Conservation (phyloP, 2,113 vertebrate species). For the Chloropsis hardwickii region DNA sequence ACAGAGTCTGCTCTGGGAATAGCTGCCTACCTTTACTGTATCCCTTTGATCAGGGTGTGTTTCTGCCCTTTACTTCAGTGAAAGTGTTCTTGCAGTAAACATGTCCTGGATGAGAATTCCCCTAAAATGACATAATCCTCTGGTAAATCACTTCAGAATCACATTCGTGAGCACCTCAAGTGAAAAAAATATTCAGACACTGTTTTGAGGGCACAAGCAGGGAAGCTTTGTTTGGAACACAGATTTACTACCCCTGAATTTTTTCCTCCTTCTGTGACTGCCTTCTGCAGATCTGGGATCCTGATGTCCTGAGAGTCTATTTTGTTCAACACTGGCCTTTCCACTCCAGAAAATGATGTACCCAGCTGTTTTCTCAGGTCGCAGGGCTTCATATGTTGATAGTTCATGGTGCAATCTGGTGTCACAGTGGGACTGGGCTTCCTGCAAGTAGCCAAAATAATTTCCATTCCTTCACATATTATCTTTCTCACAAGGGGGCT, state of each 20-base stretch:
- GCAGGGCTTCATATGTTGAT: neutral
- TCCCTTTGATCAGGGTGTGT: neutral
- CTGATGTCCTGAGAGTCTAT: fast-evolving
- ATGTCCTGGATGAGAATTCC: neutral
- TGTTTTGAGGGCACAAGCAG: neutral
- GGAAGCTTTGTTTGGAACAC: neutral
- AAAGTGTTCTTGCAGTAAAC: neutral
- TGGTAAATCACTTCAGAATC: neutral
- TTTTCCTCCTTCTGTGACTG: neutral
- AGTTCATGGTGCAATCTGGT: neutral
- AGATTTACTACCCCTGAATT: neutral
- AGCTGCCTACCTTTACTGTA: neutral
- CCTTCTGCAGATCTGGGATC: neutral
- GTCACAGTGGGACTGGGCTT: neutral
- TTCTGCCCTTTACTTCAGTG: neutral
- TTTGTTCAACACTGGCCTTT: neutral
- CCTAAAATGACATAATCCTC: neutral
- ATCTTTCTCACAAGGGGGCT: neutral
- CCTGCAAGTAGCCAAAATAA: neutral
- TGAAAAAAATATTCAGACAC: neutral
- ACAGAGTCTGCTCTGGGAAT: neutral
- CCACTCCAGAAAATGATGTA: neutral
- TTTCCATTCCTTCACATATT: neutral
- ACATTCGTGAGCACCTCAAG: neutral
- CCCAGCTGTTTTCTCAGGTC: neutral